Evolutionary conservation across 2,797 vertebrate genomes (phyloP).

Genomic region (Choloepus didactylus): DNA sequence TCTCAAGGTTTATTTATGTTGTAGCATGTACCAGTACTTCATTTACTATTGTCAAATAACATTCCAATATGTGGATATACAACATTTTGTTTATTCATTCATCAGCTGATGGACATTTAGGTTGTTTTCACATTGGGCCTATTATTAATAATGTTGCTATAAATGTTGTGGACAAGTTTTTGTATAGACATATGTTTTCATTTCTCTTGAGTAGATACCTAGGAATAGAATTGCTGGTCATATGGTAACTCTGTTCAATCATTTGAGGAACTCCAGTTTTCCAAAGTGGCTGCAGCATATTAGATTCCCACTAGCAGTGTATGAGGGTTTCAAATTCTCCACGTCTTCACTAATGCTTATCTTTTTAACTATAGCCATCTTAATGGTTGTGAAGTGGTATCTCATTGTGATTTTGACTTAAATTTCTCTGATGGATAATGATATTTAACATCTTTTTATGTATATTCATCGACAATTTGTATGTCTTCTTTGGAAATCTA

Average conservation of each 20-base stretch:
- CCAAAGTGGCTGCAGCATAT: neutral
- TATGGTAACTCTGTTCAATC: neutral
- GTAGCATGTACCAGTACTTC: neutral
- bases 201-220: neutral
- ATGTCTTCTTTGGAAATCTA: neutral
- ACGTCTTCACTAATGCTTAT: neutral
- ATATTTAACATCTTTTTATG: neutral
- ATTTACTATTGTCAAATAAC: neutral
- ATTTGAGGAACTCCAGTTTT: neutral
- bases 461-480: neutral
- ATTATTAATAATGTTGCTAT: neutral
- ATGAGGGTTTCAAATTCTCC: neutral
- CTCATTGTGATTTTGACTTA: neutral
- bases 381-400: neutral
- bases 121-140: neutral
- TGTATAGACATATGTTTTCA: neutral
- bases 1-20: neutral
- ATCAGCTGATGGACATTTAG: neutral
- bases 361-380: neutral
- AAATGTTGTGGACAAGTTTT: neutral
- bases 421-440: neutral
- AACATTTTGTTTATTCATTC: neutral
- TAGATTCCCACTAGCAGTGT: neutral
- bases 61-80: neutral
- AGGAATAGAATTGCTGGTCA: neutral